phyloP scores from a whole-genome alignment of 2,888 invertebrate species.

The Cheilosia soror region DNA sequence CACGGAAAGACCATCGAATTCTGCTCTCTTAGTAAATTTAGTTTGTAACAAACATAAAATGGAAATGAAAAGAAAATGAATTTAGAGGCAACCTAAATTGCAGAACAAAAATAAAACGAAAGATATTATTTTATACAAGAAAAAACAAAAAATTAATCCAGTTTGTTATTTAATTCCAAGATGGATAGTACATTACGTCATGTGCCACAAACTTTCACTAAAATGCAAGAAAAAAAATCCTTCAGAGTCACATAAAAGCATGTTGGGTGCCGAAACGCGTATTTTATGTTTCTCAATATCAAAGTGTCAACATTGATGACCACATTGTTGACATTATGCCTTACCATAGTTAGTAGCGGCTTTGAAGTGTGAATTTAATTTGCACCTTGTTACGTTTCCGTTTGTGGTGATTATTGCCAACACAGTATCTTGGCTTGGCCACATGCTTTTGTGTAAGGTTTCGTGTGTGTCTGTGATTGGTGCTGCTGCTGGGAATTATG shows the following conservation, averaged over 20 bases:
- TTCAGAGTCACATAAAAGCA: conserved; percentile 25
- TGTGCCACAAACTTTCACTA: conserved; percentile 38
- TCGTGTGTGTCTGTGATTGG: conserved; percentile 34
- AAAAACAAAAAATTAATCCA: conserved; percentile 1
- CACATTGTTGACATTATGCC: conserved; percentile 21
- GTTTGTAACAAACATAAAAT: conserved; percentile 43
- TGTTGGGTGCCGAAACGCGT: background rate
- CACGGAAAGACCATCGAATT: conserved; percentile 21
- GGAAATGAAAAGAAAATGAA: conserved; percentile 26
- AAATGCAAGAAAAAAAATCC: conserved; percentile 15
- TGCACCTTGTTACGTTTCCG: conserved; percentile 66
- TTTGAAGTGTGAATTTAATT: conserved; percentile 49
- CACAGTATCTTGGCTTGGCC: conserved; percentile 15
- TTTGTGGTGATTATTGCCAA: conserved; percentile 66
- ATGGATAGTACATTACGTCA: background rate
- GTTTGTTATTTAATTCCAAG: conserved; percentile 5
- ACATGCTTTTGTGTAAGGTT: conserved; percentile 55
- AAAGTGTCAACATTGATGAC: conserved; percentile 45
- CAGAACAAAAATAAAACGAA: conserved; percentile 47
- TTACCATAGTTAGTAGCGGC: conserved; percentile 4
- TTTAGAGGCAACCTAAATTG: conserved; percentile 63
- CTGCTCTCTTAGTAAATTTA: conserved; percentile 42
- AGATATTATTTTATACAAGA: conserved; percentile 56
- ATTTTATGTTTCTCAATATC: background rate
- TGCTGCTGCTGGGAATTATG: conserved; percentile 39